Evolutionary conservation across 1,140 invertebrate genomes (phyloP).

Genomic region (Drosophila sechellia): DNA sequence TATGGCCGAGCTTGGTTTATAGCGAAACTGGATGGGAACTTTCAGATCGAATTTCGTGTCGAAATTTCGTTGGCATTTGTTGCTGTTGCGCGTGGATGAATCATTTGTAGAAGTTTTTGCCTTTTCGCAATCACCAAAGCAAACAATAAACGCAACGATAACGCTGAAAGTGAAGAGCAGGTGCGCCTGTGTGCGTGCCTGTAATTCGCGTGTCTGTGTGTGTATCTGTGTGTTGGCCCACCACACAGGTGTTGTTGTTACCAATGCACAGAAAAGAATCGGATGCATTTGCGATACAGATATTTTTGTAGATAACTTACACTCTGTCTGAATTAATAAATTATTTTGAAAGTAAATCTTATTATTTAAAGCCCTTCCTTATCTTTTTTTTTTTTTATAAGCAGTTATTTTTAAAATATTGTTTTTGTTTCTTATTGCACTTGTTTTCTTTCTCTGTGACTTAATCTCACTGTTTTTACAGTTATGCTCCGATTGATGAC

Average conservation of each 20-base stretch:
- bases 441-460: conserved; percentile 5
- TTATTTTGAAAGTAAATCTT: background rate
- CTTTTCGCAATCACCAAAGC: conserved; percentile 75
- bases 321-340: no score
- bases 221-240: conserved; percentile 51
- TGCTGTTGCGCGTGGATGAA: conserved; percentile 32
- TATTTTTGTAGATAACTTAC: background rate
- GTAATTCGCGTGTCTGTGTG: conserved; percentile 3
- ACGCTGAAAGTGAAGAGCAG: conserved; percentile 78
- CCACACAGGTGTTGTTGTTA: conserved; percentile 37
- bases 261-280: conserved; percentile 19
- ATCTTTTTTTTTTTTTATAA: background rate
- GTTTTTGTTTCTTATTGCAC: background rate
- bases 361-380: background rate
- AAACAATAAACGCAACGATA: conserved; percentile 75
- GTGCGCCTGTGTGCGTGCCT: conserved; percentile 35
- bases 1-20: background rate
- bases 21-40: conserved; percentile 53
- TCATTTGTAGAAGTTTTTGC: conserved; percentile 39
- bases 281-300: background rate
- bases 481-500: conserved; percentile 76
- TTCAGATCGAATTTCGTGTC: conserved; percentile 63
- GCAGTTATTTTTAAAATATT: background rate
- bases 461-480: conserved; percentile 72
- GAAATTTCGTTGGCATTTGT: conserved; percentile 39